Evolutionary conservation across 2,113 vertebrate species (phyloP).

Genomic region (Nibea coibor): DNA sequence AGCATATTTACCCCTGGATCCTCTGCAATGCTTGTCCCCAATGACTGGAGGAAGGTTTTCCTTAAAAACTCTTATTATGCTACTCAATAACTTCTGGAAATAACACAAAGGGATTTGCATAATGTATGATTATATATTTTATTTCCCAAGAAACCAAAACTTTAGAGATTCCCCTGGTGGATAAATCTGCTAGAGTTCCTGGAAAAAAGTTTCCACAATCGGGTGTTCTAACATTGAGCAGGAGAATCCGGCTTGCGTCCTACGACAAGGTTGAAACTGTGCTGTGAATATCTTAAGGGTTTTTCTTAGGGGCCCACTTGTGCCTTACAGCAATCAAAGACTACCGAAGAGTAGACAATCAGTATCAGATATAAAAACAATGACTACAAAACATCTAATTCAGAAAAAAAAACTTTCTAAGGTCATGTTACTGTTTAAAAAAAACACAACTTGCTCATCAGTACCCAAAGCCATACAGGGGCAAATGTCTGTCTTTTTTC

Average conservation of each 20-base stretch:
- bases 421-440: background rate
- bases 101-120: background rate
- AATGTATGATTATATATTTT: background rate
- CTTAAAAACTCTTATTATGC: background rate
- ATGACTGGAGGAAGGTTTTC: background rate
- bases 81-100: background rate
- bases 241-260: background rate
- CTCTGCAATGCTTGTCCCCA: conserved; percentile 25
- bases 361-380: background rate
- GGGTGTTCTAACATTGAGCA: background rate
- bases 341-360: background rate
- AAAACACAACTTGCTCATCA: background rate
- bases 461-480: background rate
- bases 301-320: background rate
- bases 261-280: background rate
- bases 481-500: background rate
- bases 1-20: conserved; percentile 55
- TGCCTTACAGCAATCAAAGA: conserved; percentile 8
- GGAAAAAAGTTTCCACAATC: conserved; percentile 9
- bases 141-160: conserved; percentile 16
- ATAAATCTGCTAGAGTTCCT: background rate
- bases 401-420: background rate
- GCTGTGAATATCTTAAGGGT: background rate
- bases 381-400: background rate
- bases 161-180: background rate